Conservation (phyloP, 2,888 invertebrate genomes). For the Fragum whitleyi region DNA sequence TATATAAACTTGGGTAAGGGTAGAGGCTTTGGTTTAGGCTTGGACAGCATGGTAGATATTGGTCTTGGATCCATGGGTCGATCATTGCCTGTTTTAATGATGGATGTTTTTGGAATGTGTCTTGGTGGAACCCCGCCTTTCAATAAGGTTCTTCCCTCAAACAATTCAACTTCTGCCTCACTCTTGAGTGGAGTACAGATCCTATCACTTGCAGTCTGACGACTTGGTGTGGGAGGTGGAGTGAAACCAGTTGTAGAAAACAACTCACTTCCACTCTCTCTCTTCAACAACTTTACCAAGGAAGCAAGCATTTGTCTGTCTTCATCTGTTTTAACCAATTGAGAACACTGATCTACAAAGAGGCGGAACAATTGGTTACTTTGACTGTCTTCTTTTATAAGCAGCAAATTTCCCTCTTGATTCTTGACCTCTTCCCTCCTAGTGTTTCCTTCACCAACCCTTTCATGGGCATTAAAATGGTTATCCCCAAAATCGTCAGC, state of each 20-base stretch:
- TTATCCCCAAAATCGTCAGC: not conserved
- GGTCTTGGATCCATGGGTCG: slow-evolving; percentile 63
- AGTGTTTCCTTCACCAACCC: not conserved
- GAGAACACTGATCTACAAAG: slow-evolving; percentile 56
- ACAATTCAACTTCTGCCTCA: slow-evolving; percentile 35
- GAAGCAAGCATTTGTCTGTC: slow-evolving; percentile 41
- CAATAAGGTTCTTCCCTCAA: slow-evolving; percentile 72
- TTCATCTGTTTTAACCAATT: slow-evolving; percentile 51
- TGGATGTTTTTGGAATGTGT: slow-evolving; percentile 66
- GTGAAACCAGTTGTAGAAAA: slow-evolving; percentile 37
- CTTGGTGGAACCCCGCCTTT: slow-evolving; percentile 72
- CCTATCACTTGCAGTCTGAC: not conserved
- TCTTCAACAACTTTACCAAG: slow-evolving; percentile 39
- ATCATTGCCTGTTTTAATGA: slow-evolving; percentile 42
- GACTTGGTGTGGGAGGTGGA: not conserved
- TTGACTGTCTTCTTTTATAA: slow-evolving; percentile 12
- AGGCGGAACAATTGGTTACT: slow-evolving; percentile 47
- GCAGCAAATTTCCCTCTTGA: not conserved
- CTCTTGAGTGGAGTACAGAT: not conserved
- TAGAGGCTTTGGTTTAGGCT: slow-evolving; percentile 1
- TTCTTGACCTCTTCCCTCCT: not conserved
- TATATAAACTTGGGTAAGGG: slow-evolving; percentile 50
- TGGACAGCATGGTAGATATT: not conserved
- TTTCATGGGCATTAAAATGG: not conserved
- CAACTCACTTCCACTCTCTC: slow-evolving; percentile 33